phyloP scores from a whole-genome alignment of 2,888 invertebrate species.

The Drosophila yooni region DNA sequence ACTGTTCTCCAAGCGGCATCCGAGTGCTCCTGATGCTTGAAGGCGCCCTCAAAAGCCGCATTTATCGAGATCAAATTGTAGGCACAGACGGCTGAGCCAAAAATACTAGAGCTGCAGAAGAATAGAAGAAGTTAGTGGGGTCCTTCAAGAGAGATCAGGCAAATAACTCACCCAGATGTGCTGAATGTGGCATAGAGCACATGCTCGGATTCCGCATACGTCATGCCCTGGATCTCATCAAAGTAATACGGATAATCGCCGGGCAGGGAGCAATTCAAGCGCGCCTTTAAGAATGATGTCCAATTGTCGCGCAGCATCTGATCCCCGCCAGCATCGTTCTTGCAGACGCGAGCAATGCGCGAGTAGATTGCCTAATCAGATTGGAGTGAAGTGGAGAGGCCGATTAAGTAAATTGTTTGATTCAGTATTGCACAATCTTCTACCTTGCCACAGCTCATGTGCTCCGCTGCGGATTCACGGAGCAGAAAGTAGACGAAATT shows the following conservation, averaged over 20 bases:
- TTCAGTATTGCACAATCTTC: conserved; percentile 24
- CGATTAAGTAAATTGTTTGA: not conserved
- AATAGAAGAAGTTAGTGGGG: not conserved
- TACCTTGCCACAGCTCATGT: conserved; percentile 97
- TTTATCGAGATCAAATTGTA: conserved; percentile 94
- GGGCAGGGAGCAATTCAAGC: conserved; percentile 92
- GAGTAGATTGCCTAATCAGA: conserved; percentile 92
- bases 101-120: conserved; percentile 90
- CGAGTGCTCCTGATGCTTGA: conserved; percentile 92
- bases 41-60: conserved; percentile 93
- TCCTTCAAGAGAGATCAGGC: not conserved
- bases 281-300: conserved; percentile 96
- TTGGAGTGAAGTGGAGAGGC: not conserved
- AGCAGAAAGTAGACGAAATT: conserved; percentile 96
- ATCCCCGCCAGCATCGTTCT: conserved; percentile 93
- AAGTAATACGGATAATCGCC: conserved; percentile 95
- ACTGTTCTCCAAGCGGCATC: conserved; percentile 92
- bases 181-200: conserved; percentile 94
- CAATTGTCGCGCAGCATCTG: conserved; percentile 92
- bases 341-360: conserved; percentile 95
- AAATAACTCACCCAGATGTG: conserved; percentile 88
- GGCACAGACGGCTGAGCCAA: conserved; percentile 96
- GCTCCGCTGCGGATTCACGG: conserved; percentile 95
- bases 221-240: conserved; percentile 94
- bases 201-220: conserved; percentile 91